Percentiles rank a stretch among this genome's conserved stretches.
Conservation (phyloP, 1,140 invertebrate genomes). For the Nephotettix cincticeps region DNA sequence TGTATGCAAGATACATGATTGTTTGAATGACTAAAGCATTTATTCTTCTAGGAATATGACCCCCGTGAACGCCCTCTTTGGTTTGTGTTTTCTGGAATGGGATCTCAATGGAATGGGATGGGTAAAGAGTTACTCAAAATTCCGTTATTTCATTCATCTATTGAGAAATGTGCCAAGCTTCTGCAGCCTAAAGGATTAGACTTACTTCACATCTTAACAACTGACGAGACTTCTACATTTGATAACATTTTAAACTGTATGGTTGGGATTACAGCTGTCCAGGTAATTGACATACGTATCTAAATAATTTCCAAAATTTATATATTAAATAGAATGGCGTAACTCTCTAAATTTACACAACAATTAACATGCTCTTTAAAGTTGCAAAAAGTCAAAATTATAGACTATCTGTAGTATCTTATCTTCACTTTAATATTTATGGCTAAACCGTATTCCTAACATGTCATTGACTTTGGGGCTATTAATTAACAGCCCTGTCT, state of each 20-base stretch:
- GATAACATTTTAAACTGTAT: conserved; percentile 86
- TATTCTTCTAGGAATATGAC: neutral
- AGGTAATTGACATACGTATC: no score
- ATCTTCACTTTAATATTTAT: no score
- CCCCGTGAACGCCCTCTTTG: conserved; percentile 64
- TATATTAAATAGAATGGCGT: no score
- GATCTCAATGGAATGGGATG: conserved; percentile 76
- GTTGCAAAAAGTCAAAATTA: no score
- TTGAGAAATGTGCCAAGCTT: conserved; percentile 55
- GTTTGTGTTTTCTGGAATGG: conserved; percentile 88
- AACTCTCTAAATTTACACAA: no score
- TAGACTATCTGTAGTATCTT: no score
- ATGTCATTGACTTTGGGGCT: no score
- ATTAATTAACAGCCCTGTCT: no score
- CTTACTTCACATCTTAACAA: conserved; percentile 76
- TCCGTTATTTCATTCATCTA: conserved; percentile 61
- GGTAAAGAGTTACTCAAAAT: conserved; percentile 60
- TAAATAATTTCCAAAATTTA: no score
- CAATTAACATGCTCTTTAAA: no score
- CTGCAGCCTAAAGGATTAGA: conserved; percentile 74
- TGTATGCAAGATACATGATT: neutral
- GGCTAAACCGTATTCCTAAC: no score
- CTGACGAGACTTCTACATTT: conserved; percentile 67
- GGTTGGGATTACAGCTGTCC: conserved; percentile 86
- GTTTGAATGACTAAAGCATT: neutral